phyloP scores from a whole-genome alignment of 2,113 vertebrate genomes.

The Caranx melampygus region DNA sequence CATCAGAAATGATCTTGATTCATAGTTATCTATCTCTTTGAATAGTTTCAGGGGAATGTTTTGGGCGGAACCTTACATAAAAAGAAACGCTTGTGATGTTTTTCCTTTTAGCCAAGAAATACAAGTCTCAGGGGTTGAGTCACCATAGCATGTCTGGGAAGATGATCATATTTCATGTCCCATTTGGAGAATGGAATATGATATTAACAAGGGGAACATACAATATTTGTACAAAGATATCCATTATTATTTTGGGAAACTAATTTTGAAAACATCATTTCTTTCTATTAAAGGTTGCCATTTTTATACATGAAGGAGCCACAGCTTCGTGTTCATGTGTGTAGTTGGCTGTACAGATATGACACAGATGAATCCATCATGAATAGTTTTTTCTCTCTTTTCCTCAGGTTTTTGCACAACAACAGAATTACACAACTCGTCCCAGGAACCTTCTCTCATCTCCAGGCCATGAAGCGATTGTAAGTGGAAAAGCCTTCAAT shows the following conservation, averaged over 20 bases:
- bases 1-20: background rate
- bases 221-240: background rate
- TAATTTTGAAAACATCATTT: no score
- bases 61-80: background rate
- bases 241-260: background rate
- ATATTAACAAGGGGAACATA: background rate
- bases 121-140: background rate
- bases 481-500: slow-evolving; percentile 84
- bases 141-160: slow-evolving; percentile 23
- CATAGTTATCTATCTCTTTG: background rate
- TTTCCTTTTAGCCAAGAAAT: slow-evolving; percentile 10
- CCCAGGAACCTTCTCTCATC: slow-evolving; percentile 93
- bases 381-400: slow-evolving; percentile 10
- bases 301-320: background rate
- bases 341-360: background rate
- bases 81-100: slow-evolving; percentile 27
- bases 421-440: slow-evolving; percentile 95
- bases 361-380: background rate
- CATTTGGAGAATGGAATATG: slow-evolving; percentile 18
- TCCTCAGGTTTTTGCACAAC: slow-evolving; percentile 96
- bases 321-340: no score
- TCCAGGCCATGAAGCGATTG: slow-evolving; percentile 97
- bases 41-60: background rate
- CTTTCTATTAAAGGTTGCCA: background rate
- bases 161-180: slow-evolving; percentile 30